Percentiles rank a stretch among this genome's conserved stretches.
phyloP scores from a whole-genome alignment of 2,888 invertebrate species.

The Microctonus brassicae region DNA sequence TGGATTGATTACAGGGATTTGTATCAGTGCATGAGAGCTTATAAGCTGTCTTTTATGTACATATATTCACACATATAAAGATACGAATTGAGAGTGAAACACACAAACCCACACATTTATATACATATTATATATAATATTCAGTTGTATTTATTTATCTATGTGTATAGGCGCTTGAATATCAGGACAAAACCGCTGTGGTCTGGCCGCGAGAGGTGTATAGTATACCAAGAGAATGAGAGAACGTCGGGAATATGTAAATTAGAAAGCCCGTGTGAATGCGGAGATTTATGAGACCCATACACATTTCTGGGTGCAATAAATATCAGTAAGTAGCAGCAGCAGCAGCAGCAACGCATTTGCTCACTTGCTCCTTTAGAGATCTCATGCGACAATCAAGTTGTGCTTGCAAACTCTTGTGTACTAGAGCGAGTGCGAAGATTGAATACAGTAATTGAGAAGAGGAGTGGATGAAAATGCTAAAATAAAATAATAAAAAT shows the following conservation, averaged over 20 bases:
- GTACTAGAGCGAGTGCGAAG: slow-evolving; percentile 8
- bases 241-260: slow-evolving; percentile 65
- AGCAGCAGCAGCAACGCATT: slow-evolving; percentile 25
- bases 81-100: background rate
- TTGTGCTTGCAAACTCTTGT: background rate
- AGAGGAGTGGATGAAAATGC: slow-evolving; percentile 27
- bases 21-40: no score
- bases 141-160: background rate
- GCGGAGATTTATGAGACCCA: slow-evolving; percentile 69
- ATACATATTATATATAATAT: background rate
- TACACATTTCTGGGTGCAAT: slow-evolving; percentile 69
- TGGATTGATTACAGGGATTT: background rate
- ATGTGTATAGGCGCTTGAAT: background rate
- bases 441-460: slow-evolving; percentile 29
- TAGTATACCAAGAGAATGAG: slow-evolving; percentile 38
- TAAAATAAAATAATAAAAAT: background rate
- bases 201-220: slow-evolving; percentile 1
- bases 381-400: slow-evolving; percentile 20
- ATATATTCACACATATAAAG: background rate
- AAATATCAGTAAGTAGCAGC: slow-evolving; percentile 69
- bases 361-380: slow-evolving; percentile 5
- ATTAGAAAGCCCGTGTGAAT: slow-evolving; percentile 70
- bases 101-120: background rate
- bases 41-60: background rate
- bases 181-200: background rate